Evolutionary conservation across 2,113 vertebrate genomes (phyloP).

Genomic region (Gadus macrocephalus): DNA sequence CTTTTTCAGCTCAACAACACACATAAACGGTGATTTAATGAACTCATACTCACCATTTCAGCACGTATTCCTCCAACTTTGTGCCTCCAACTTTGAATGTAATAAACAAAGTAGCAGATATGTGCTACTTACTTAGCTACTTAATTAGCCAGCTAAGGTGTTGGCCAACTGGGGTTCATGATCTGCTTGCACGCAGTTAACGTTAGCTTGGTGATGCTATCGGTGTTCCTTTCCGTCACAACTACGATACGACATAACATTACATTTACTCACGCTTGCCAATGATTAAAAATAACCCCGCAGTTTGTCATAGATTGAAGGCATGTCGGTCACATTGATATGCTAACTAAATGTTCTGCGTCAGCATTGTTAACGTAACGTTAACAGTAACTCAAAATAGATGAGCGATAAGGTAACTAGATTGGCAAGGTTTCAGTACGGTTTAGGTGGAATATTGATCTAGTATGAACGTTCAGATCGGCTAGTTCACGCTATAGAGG

Average conservation of each 20-base stretch:
- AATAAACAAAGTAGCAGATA: not conserved
- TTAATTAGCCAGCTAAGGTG: constrained; percentile 48
- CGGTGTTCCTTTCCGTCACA: constrained; percentile 23
- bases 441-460: too few relatives aligned
- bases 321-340: too few relatives aligned
- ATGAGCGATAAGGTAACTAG: too few relatives aligned
- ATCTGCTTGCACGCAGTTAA: constrained; percentile 20
- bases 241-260: not conserved
- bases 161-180: constrained; percentile 44
- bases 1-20: not conserved
- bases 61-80: too few relatives aligned
- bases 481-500: too few relatives aligned
- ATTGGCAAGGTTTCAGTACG: too few relatives aligned
- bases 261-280: constrained; percentile 9
- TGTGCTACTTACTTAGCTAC: constrained; percentile 33
- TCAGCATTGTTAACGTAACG: too few relatives aligned
- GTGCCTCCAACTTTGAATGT: too few relatives aligned
- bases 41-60: constrained; percentile 59
- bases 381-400: too few relatives aligned
- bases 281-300: not conserved
- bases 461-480: too few relatives aligned
- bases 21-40: not conserved
- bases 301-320: too few relatives aligned
- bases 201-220: constrained; percentile 31
- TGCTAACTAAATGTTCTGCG: too few relatives aligned